Base-by-base conservation (phyloP, 2,888 invertebrate genomes). In the Drosophila eohydei region DNA sequence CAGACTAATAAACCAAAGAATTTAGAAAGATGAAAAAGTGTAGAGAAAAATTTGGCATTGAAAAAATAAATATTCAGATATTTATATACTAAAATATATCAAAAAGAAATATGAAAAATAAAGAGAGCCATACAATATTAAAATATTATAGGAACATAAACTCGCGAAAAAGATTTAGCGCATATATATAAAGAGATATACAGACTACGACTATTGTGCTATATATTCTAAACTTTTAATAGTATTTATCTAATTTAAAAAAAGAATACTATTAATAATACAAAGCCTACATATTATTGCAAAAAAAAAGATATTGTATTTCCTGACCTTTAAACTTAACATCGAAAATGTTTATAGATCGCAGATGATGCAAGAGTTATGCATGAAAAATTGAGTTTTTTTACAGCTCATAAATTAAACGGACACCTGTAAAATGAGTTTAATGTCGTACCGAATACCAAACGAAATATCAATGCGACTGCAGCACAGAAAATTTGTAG, bases 371-470 rank as follows among this genome's bases (percentile, higher is more conserved):
- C 38, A 28, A 48, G 41, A 41, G 40, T 16, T 43, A 36, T 16
- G 14, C 21, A 4, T 44, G 12, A 26, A 64, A 81, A 74, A 80
- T 80, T 63, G 52, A 80, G 81, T 50, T 78, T 84, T 86, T 88
- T 86, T 84, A 84, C 88, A 84, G 83, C 78, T 83, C 84, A 88
- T 84, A 88, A 88, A 86, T 88, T 76, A 76, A 64, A 55, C 65
- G 75, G 74, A 68, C 84, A 84, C 88, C 88, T 84, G 84, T 84
- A 84, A 83, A 88, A 72, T 73, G 55, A 74, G 74, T 85, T 84
- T 85, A 85, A 76, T 78, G 66, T 69, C 78, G 66, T 62, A 68
- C 68, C 58, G 59, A 65, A 68, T 70, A 46, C 68, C 80, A 71
- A 76, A 70, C 64, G 21, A 50, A 74, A 70, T 79, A 67, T 74